Conservation (phyloP, 2,113 vertebrate genomes). For the Agapornis roseicollis region DNA sequence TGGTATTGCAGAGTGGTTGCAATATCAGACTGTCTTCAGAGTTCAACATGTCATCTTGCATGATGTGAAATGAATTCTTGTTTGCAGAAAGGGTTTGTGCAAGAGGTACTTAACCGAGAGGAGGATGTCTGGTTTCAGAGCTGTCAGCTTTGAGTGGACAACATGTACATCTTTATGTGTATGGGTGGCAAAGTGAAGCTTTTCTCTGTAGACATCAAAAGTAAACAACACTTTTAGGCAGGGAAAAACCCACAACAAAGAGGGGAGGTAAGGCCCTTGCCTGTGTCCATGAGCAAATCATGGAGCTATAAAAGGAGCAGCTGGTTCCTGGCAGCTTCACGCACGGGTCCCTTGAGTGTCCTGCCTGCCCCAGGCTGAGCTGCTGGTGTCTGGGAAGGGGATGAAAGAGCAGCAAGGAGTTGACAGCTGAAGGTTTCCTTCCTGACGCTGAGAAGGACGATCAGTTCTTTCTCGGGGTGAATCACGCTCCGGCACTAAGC, state of each 20-base stretch:
- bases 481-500: not conserved
- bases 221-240: not conserved
- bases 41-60: not conserved
- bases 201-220: not conserved
- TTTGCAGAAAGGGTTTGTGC: not conserved
- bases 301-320: not conserved
- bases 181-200: not conserved
- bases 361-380: not conserved
- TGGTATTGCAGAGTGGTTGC: not conserved
- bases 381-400: not conserved
- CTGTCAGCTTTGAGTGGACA: not conserved
- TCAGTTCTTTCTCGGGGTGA: not conserved
- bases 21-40: not conserved
- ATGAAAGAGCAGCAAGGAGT: not conserved
- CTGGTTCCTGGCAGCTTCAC: not conserved
- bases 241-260: not conserved
- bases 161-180: fast-evolving
- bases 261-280: not conserved
- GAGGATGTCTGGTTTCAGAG: not conserved
- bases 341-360: fast-evolving
- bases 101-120: not conserved
- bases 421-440: not conserved
- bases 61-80: not conserved
- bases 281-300: not conserved
- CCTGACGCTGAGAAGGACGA: not conserved